Conservation (phyloP, 2,113 vertebrate genomes). For the Heterotis niloticus region DNA sequence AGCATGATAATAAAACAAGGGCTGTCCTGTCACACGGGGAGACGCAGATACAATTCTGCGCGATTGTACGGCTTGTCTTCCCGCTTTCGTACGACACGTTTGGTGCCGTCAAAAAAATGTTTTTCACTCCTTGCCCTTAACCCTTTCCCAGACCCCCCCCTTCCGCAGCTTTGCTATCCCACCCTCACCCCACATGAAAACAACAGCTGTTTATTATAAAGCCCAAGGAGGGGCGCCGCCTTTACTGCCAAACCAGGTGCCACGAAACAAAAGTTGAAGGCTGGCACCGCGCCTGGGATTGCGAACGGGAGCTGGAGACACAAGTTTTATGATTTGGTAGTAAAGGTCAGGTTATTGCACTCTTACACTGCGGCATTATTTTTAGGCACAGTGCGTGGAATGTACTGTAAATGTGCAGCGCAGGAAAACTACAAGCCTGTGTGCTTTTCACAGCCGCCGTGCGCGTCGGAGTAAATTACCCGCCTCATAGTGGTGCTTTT, state of each 20-base stretch:
- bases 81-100: constrained; percentile 23
- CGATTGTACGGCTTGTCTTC: constrained; percentile 7
- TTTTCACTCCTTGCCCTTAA: constrained; percentile 5
- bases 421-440: background rate
- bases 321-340: constrained; percentile 18
- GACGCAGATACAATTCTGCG: constrained; percentile 22
- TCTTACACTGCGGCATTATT: background rate
- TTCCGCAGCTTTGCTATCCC: background rate
- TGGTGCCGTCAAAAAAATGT: constrained; percentile 14
- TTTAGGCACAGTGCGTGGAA: background rate
- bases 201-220: constrained; percentile 33
- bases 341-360: constrained; percentile 7
- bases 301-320: background rate
- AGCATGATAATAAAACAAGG: constrained; percentile 35
- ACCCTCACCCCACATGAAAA: constrained; percentile 15
- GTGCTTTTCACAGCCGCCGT: background rate
- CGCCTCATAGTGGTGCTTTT: background rate
- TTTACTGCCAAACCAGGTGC: constrained; percentile 27
- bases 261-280: constrained; percentile 19
- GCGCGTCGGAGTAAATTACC: background rate
- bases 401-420: background rate
- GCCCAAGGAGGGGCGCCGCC: background rate
- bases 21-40: constrained; percentile 20
- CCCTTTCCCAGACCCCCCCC: constrained; percentile 20
- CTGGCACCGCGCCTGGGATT: constrained; percentile 18